phyloP scores from a whole-genome alignment of 2,888 invertebrate species.

The Drosophila setosimentum region DNA sequence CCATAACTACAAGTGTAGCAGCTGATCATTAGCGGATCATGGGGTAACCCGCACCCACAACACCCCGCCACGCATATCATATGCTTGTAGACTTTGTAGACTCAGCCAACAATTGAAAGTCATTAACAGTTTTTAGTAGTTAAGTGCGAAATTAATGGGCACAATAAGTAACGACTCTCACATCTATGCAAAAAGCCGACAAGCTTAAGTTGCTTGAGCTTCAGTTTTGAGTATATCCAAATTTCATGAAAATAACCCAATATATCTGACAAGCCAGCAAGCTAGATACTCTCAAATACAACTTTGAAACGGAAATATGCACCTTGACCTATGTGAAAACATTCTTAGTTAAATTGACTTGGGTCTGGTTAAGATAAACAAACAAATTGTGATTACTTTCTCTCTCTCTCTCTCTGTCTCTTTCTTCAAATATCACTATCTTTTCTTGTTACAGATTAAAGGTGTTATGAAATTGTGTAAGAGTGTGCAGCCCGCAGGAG shows the following conservation, averaged over 20 bases:
- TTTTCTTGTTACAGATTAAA: neutral
- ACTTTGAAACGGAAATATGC: neutral
- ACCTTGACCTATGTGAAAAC: neutral
- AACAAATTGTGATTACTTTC: neutral
- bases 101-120: conserved; percentile 40
- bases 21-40: conserved; percentile 45
- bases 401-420: neutral
- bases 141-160: conserved; percentile 71
- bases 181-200: conserved; percentile 58
- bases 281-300: neutral
- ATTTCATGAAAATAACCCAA: neutral
- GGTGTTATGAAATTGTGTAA: neutral
- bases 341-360: neutral
- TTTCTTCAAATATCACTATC: neutral
- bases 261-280: neutral
- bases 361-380: neutral
- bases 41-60: conserved; percentile 7
- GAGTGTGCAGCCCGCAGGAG: neutral
- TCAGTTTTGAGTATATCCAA: conserved; percentile 1
- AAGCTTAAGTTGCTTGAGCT: neutral
- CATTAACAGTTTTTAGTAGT: conserved; percentile 74
- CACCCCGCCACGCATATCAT: neutral
- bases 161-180: conserved; percentile 55
- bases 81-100: neutral
- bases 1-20: conserved; percentile 40